Conservation (phyloP, 2,888 invertebrate species). For the Trichogramma evanescens region DNA sequence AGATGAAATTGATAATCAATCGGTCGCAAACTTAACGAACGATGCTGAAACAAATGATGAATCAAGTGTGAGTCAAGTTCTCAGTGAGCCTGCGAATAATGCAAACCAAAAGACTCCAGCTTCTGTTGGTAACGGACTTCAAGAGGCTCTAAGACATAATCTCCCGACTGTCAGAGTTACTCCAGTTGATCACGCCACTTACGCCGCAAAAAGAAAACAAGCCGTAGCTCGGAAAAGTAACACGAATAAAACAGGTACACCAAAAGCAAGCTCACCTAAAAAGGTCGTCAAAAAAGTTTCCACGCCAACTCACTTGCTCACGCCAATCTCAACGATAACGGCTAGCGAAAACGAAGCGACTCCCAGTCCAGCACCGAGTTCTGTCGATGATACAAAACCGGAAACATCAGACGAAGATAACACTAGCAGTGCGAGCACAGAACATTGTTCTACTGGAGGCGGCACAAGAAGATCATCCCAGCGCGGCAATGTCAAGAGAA, state of each 20-base stretch:
- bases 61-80: too few relatives aligned
- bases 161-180: conserved; percentile 9
- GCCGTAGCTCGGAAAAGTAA: neutral
- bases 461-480: conserved; percentile 45
- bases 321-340: conserved; percentile 29
- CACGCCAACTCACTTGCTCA: conserved; percentile 24
- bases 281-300: neutral
- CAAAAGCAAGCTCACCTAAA: conserved; percentile 1
- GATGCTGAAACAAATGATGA: too few relatives aligned
- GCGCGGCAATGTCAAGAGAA: conserved; percentile 55
- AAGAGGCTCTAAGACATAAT: neutral
- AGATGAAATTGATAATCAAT: neutral
- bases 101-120: too few relatives aligned
- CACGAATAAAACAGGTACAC: conserved; percentile 11
- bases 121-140: conserved; percentile 14
- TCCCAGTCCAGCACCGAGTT: conserved; percentile 36
- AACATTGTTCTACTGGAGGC: conserved; percentile 16
- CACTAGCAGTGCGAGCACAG: neutral
- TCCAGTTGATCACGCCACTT: conserved; percentile 17
- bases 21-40: too few relatives aligned
- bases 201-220: conserved; percentile 16
- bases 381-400: conserved; percentile 11
- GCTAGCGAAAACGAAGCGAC: conserved; percentile 32
- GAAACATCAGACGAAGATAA: conserved; percentile 38
- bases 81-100: too few relatives aligned